These are phyloP conservation scores for Brachyptera putata DNA, from an alignment of 2,888 invertebrate genomes.

Conservation along the genomic window DNA sequence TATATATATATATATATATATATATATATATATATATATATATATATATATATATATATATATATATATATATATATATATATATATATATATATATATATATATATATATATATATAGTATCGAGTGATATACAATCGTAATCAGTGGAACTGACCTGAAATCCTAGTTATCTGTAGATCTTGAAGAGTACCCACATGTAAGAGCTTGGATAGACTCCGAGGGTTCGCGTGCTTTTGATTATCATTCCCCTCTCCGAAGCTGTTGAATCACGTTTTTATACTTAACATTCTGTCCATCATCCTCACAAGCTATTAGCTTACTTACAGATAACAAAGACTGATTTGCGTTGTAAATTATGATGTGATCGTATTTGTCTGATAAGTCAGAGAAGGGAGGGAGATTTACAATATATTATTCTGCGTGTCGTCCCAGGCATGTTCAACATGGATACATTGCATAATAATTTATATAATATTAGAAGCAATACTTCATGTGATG, in stretches of 20 bases:
- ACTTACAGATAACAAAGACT: conserved; percentile 9
- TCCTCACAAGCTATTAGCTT: not conserved
- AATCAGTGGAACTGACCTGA: too few species aligned
- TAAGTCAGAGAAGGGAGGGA: not conserved
- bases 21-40: conserved; percentile 33
- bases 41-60: conserved; percentile 28
- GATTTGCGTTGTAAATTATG: conserved; percentile 3
- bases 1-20: conserved; percentile 35
- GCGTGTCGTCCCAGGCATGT: too few species aligned
- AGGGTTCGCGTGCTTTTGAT: conserved; percentile 34
- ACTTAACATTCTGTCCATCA: conserved; percentile 4
- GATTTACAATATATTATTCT: not conserved
- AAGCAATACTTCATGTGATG: too few species aligned
- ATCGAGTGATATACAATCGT: too few species aligned
- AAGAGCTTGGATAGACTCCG: too few species aligned
- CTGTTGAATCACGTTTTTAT: not conserved
- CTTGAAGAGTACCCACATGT: too few species aligned
- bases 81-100: conserved; percentile 29
- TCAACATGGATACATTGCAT: too few species aligned
- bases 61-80: too few species aligned
- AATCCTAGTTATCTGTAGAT: too few species aligned
- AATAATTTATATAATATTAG: too few species aligned
- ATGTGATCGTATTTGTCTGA: not conserved
- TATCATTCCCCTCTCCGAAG: conserved; percentile 4
- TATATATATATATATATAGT: conserved; percentile 30